phyloP scores from a whole-genome alignment of 2,888 invertebrate species.

The Leucophenga maculata region DNA sequence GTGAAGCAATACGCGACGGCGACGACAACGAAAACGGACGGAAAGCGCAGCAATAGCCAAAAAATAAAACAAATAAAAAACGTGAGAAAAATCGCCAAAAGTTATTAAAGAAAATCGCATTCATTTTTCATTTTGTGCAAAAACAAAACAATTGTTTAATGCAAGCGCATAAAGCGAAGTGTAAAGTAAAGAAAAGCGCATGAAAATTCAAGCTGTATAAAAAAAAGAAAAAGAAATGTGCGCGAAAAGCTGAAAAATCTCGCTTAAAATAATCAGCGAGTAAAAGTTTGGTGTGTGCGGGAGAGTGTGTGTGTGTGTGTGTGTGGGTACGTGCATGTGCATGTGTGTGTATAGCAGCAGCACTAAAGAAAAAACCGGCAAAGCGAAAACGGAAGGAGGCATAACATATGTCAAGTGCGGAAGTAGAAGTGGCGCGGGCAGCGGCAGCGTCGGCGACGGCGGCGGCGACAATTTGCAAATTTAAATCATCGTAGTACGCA shows the following conservation, averaged over 20 bases:
- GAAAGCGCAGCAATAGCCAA: slow-evolving; percentile 47
- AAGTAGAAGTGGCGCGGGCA: slow-evolving; percentile 35
- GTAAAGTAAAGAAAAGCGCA: slow-evolving; percentile 43
- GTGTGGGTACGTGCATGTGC: not conserved
- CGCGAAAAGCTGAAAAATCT: slow-evolving; percentile 42
- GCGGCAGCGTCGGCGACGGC: slow-evolving; percentile 39
- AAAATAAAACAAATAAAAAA: slow-evolving; percentile 24
- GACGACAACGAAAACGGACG: slow-evolving; percentile 30
- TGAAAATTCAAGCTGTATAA: slow-evolving; percentile 17
- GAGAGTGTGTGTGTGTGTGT: not conserved
- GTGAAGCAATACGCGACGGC: slow-evolving; percentile 64
- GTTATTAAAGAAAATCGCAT: slow-evolving; percentile 31
- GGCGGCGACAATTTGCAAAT: slow-evolving; percentile 10
- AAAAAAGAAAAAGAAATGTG: slow-evolving; percentile 34
- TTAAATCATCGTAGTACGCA: not conserved
- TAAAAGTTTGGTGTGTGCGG: no score
- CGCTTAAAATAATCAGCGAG: slow-evolving; percentile 21
- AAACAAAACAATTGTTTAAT: not conserved
- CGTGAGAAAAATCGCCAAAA: not conserved
- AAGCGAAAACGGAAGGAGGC: slow-evolving; percentile 34
- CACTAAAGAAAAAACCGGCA: slow-evolving; percentile 34
- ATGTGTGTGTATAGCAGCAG: slow-evolving; percentile 13
- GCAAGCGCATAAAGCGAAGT: not conserved
- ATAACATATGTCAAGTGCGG: slow-evolving; percentile 57
- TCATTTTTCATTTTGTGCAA: not conserved